Percentiles rank a stretch among this genome's conserved stretches.
Conservation (phyloP, 2,797 vertebrate species). For the Myotis daubentonii region DNA sequence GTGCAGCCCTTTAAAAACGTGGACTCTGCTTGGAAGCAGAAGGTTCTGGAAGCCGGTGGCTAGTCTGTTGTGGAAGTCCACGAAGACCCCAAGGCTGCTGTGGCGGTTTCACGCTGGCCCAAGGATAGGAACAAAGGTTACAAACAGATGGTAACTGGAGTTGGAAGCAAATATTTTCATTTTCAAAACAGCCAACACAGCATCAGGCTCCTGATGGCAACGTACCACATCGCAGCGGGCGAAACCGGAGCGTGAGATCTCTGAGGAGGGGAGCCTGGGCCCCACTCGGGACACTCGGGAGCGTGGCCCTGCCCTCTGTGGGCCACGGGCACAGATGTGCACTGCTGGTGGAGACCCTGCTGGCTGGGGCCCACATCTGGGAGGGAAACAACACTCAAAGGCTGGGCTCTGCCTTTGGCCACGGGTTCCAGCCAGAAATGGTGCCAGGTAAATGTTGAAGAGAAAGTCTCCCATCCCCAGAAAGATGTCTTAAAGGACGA, state of each 20-base stretch:
- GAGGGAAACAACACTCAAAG: background rate
- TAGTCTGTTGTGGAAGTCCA: background rate
- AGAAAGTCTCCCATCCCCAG: background rate
- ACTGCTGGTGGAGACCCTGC: background rate
- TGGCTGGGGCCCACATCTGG: background rate
- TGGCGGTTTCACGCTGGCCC: conserved; percentile 1
- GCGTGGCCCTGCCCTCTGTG: background rate
- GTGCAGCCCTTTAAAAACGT: background rate
- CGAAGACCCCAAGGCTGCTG: background rate
- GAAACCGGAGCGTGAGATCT: background rate
- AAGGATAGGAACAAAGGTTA: conserved; percentile 19
- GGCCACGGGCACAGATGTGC: background rate
- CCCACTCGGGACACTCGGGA: background rate
- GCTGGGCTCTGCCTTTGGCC: background rate
- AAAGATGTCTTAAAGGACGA: background rate
- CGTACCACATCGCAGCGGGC: background rate
- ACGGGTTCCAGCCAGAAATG: background rate
- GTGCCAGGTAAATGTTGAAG: background rate
- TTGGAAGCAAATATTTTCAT: conserved; percentile 59
- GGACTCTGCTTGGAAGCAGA: background rate
- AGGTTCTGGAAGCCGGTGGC: background rate
- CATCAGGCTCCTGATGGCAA: background rate
- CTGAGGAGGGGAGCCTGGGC: background rate
- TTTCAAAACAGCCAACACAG: conserved; percentile 53
- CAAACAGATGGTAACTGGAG: conserved; percentile 41